These are phyloP conservation scores for Aradus depressus DNA, from an alignment of 2,888 invertebrate species.

Conservation along the genomic window DNA sequence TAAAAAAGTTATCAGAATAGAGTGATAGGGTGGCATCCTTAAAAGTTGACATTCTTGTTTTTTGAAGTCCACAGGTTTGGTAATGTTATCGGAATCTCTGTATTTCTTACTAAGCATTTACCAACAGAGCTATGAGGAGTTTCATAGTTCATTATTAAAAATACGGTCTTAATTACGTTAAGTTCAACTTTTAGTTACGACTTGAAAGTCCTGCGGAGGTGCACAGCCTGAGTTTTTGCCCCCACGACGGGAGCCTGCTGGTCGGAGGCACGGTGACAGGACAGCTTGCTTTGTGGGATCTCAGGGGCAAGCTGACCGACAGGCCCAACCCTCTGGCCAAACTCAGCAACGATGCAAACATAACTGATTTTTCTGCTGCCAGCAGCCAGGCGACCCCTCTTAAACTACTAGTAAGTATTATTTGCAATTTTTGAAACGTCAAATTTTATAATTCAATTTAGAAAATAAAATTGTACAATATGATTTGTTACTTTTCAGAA, in stretches of 20 bases:
- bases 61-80: no score
- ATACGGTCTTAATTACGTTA: conserved; percentile 2
- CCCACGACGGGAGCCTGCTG: conserved; percentile 33
- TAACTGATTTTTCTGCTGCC: no score
- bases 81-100: neutral
- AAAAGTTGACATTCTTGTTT: no score
- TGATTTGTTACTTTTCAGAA: conserved; percentile 20
- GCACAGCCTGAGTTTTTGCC: conserved; percentile 35
- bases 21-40: no score
- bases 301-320: conserved; percentile 28
- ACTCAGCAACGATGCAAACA: no score
- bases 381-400: no score
- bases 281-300: conserved; percentile 37
- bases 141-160: neutral
- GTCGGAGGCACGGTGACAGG: conserved; percentile 37
- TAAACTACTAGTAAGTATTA: neutral
- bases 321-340: no score
- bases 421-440: neutral
- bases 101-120: neutral
- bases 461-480: no score
- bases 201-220: conserved; percentile 35
- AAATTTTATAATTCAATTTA: no score
- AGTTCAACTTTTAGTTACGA: conserved; percentile 26
- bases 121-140: neutral
- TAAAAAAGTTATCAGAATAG: no score